A percentile compares a stretch with the other conserved stretches of the same genome.
Evolutionary conservation across 23 tunicate species (phyloP).

Genomic region (Styela plicata): DNA sequence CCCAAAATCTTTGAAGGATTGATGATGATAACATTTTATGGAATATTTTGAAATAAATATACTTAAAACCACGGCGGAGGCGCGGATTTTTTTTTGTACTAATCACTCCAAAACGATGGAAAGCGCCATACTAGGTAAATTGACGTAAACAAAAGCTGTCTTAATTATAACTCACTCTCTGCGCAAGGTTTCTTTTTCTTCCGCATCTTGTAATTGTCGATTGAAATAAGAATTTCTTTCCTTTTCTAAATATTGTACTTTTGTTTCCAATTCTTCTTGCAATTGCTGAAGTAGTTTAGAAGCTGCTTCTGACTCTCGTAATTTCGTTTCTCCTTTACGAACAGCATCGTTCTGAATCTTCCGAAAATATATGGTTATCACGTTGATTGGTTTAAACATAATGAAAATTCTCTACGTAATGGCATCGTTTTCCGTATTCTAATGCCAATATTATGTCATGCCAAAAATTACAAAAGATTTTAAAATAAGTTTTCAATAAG

Average conservation of each 20-base stretch:
- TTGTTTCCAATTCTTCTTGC: constrained; percentile 75
- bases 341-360: constrained; percentile 76
- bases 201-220: constrained; percentile 56
- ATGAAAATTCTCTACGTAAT: neutral
- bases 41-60: too few relatives aligned
- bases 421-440: too few relatives aligned
- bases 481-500: too few relatives aligned
- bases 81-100: too few relatives aligned
- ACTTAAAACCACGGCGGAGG: too few relatives aligned
- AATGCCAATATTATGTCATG: too few relatives aligned
- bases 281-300: constrained; percentile 69
- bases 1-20: too few relatives aligned
- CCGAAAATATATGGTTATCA: neutral
- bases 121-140: too few relatives aligned
- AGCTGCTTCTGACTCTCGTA: constrained; percentile 55
- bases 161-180: constrained; percentile 65
- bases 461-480: too few relatives aligned
- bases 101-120: too few relatives aligned
- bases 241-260: constrained; percentile 65
- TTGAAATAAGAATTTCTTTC: constrained; percentile 42
- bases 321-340: constrained; percentile 56
- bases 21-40: too few relatives aligned
- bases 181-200: constrained; percentile 52
- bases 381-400: neutral
- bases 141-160: too few relatives aligned